These are phyloP conservation scores for Gavia stellata DNA, from an alignment of 2,113 vertebrate genomes.

Conservation along the genomic window DNA sequence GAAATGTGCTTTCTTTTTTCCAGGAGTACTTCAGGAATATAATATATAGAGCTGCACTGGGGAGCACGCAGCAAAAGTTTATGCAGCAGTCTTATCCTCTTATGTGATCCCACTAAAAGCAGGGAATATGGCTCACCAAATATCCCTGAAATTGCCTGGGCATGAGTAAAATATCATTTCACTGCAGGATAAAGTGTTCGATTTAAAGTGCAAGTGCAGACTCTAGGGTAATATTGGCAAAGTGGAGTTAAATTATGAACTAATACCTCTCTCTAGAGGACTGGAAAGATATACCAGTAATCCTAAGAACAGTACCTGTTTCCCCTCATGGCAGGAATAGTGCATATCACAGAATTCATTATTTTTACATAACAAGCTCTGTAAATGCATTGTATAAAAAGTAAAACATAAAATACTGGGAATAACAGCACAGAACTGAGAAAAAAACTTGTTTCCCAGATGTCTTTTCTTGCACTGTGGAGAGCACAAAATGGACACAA, in stretches of 20 bases:
- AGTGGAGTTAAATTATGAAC: slow-evolving; percentile 7
- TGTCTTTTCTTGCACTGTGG: background rate
- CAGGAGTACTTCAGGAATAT: background rate
- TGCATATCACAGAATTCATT: background rate
- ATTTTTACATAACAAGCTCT: background rate
- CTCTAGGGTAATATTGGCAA: slow-evolving; percentile 17
- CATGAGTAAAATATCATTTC: slow-evolving; percentile 30
- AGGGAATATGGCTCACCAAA: background rate
- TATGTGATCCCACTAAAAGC: slow-evolving; percentile 30
- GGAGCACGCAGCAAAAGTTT: background rate
- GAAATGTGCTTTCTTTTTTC: background rate
- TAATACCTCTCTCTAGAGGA: background rate
- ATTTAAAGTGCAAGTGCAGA: background rate
- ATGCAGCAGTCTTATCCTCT: background rate
- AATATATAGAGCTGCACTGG: background rate
- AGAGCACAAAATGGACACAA: background rate
- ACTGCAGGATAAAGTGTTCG: slow-evolving; percentile 3
- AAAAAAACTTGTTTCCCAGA: background rate
- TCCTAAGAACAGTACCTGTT: background rate
- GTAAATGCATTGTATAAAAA: background rate
- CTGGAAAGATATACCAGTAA: background rate
- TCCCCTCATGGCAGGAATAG: background rate
- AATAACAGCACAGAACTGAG: background rate
- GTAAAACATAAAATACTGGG: background rate
- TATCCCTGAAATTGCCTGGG: background rate